Evolutionary conservation across 1,140 invertebrate species (phyloP).

Genomic region (Manduca sexta): DNA sequence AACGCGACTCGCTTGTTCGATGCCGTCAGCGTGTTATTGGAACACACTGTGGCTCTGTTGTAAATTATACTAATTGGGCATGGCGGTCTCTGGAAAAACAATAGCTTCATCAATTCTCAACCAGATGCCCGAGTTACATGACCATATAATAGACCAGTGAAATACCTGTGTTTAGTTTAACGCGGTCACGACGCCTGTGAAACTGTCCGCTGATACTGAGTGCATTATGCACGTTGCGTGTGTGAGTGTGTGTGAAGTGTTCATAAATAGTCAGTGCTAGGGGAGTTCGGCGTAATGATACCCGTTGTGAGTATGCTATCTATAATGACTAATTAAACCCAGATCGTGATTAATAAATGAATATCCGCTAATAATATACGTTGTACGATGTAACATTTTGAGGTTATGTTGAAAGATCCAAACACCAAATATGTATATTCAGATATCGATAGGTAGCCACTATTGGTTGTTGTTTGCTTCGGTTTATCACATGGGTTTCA

Average conservation of each 20-base stretch:
- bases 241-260: constrained; percentile 64
- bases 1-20: constrained; percentile 62
- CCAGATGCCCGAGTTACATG: constrained; percentile 47
- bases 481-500: constrained; percentile 19
- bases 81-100: constrained; percentile 59
- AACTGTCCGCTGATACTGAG: constrained; percentile 38
- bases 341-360: constrained; percentile 29
- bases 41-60: constrained; percentile 52
- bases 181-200: constrained; percentile 40
- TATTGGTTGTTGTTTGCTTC: constrained; percentile 1
- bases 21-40: constrained; percentile 62
- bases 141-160: constrained; percentile 44
- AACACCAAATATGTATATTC: constrained; percentile 20
- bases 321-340: constrained; percentile 18
- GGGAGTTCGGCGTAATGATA: constrained; percentile 57
- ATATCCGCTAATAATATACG: constrained; percentile 7
- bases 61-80: constrained; percentile 70
- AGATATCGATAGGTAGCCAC: too few relatives aligned
- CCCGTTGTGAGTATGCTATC: constrained; percentile 50
- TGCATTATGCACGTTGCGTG: constrained; percentile 58
- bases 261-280: constrained; percentile 63
- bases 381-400: constrained; percentile 40
- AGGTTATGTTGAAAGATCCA: constrained; percentile 56
- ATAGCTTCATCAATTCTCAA: constrained; percentile 49
- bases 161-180: constrained; percentile 38